phyloP scores from a whole-genome alignment of 2,888 invertebrate genomes.

The Cremastinae sp. region DNA sequence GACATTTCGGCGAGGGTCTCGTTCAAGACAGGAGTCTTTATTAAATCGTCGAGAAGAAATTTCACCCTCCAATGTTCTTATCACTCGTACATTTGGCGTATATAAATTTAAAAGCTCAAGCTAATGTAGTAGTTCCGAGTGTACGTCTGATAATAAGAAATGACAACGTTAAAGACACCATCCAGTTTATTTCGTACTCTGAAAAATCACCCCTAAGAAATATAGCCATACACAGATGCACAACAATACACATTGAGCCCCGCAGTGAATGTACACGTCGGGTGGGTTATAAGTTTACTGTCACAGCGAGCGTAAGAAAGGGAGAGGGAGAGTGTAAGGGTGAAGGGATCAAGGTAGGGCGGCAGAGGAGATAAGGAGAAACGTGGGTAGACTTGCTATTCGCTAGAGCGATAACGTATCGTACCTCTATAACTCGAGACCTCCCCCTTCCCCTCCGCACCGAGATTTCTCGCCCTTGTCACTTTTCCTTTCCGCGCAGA shows the following conservation, averaged over 20 bases:
- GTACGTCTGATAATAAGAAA: conserved; percentile 51
- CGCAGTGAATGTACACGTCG: conserved; percentile 39
- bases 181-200: conserved; percentile 10
- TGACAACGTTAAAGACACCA: conserved; percentile 32
- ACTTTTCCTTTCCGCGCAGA: conserved; percentile 20
- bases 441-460: conserved; percentile 60
- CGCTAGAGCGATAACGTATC: conserved; percentile 74
- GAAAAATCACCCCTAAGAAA: conserved; percentile 2
- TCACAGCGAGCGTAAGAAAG: conserved; percentile 17
- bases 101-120: conserved; percentile 38
- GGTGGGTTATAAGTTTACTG: conserved; percentile 53
- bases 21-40: conserved; percentile 9
- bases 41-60: conserved; percentile 27
- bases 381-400: conserved; percentile 76
- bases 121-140: conserved; percentile 38
- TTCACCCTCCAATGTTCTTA: conserved; percentile 30
- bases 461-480: conserved; percentile 36
- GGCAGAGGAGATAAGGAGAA: conserved; percentile 72
- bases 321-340: conserved; percentile 53
- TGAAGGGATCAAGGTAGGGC: conserved; percentile 47
- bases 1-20: neutral
- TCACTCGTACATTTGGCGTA: conserved; percentile 15
- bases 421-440: conserved; percentile 71
- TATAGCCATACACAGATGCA: conserved; percentile 2
- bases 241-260: conserved; percentile 15